These are phyloP conservation scores for Sebastes aleutianus DNA, from an alignment of 2,797 vertebrate genomes.

Conservation along the genomic window DNA sequence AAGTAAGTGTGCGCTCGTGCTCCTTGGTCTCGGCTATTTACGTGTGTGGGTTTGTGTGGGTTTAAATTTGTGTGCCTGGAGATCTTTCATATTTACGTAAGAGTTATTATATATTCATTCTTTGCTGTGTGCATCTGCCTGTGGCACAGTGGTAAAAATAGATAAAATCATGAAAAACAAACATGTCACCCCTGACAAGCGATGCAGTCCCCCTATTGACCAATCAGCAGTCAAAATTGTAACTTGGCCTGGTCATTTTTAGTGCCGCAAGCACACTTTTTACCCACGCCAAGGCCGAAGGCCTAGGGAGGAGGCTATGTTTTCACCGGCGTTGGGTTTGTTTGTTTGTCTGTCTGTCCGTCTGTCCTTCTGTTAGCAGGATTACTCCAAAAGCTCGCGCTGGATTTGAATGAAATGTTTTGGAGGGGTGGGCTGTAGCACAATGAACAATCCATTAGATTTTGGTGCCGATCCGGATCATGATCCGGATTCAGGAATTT, in stretches of 20 bases:
- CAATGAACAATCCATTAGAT: too few species aligned
- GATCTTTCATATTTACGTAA: constrained; percentile 8
- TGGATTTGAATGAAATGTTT: too few species aligned
- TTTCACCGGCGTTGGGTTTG: too few species aligned
- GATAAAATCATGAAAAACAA: not conserved
- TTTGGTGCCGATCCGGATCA: too few species aligned
- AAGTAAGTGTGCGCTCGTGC: constrained; percentile 59
- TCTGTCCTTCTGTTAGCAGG: too few species aligned
- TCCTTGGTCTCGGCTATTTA: constrained; percentile 5
- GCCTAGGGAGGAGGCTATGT: too few species aligned
- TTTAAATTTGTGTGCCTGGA: constrained; percentile 10
- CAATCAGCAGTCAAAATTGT: not conserved
- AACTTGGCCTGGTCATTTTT: not conserved
- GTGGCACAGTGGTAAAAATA: not conserved
- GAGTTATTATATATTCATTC: constrained; percentile 16
- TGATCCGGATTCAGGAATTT: too few species aligned
- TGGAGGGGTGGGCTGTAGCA: too few species aligned
- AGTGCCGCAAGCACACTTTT: not conserved
- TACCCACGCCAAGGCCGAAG: too few species aligned
- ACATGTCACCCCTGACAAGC: not conserved
- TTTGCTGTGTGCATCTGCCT: not conserved
- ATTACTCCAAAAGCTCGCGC: too few species aligned
- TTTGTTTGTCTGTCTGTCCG: too few species aligned
- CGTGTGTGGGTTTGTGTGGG: constrained; percentile 13
- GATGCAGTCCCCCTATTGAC: not conserved